phyloP scores from a whole-genome alignment of 2,888 invertebrate species.

The Xiphydria camelus region DNA sequence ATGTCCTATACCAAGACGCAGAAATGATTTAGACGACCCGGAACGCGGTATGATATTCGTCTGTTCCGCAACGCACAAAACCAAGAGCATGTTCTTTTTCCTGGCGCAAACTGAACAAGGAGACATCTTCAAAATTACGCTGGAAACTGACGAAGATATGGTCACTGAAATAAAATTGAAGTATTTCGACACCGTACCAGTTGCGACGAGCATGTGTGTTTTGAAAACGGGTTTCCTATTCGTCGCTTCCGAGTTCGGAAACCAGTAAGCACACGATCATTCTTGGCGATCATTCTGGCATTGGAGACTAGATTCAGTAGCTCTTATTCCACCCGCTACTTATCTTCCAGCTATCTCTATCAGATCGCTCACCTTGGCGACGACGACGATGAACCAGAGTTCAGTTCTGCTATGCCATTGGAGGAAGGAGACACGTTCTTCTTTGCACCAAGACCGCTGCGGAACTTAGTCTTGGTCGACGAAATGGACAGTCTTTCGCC shows the following conservation, averaged over 20 bases:
- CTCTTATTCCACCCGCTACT: not conserved
- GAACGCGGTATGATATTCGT: slow-evolving; percentile 99
- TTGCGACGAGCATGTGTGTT: slow-evolving; percentile 96
- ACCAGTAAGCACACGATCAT: slow-evolving; percentile 81
- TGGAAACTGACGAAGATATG: slow-evolving; percentile 97
- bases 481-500: slow-evolving; percentile 96
- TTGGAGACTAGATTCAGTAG: slow-evolving; percentile 1
- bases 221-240: slow-evolving; percentile 98
- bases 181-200: slow-evolving; percentile 99
- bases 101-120: slow-evolving; percentile 98
- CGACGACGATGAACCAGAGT: slow-evolving; percentile 98
- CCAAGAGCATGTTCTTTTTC: slow-evolving; percentile 99
- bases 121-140: slow-evolving; percentile 94
- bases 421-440: slow-evolving; percentile 99
- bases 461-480: slow-evolving; percentile 95
- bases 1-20: slow-evolving; percentile 93
- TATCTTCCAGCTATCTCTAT: slow-evolving; percentile 79
- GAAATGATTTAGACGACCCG: slow-evolving; percentile 98
- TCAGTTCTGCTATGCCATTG: slow-evolving; percentile 96
- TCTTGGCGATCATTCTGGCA: slow-evolving; percentile 2
- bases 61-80: slow-evolving; percentile 98
- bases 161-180: slow-evolving; percentile 98
- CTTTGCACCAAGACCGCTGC: slow-evolving; percentile 90
- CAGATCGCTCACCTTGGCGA: slow-evolving; percentile 99
- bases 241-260: slow-evolving; percentile 98